Conservation (phyloP, 2,797 vertebrate genomes). For the Cheirogaleus major region DNA sequence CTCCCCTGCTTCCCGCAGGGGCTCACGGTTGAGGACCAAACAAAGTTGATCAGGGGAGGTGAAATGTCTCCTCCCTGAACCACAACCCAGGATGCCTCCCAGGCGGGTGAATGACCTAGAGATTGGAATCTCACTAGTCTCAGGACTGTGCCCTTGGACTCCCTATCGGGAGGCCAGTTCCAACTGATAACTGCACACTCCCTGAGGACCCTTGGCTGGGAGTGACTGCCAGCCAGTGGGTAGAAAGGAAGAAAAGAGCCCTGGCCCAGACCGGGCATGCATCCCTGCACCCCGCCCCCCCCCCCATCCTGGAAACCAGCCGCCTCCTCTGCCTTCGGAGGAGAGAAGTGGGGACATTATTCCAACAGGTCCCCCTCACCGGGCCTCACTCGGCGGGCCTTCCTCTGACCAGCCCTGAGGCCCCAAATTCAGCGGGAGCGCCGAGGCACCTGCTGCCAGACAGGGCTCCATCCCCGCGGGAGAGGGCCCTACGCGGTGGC, state of each 20-base stretch:
- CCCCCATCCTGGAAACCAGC: background rate
- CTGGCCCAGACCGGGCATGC: background rate
- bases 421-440: conserved; percentile 48
- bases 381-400: conserved; percentile 28
- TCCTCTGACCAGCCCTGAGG: conserved; percentile 39
- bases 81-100: background rate
- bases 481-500: conserved; percentile 43
- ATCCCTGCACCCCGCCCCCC: background rate
- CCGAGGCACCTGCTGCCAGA: conserved; percentile 52
- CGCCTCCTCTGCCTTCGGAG: background rate
- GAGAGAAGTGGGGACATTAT: conserved; percentile 10
- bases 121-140: background rate
- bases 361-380: conserved; percentile 70
- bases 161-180: background rate
- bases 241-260: background rate
- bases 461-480: background rate
- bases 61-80: background rate
- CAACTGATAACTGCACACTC: conserved; percentile 2
- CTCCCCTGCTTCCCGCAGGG: background rate
- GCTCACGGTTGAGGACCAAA: background rate
- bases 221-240: background rate
- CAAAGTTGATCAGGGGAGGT: conserved; percentile 52
- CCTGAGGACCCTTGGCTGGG: conserved; percentile 2
- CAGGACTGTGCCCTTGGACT: background rate
- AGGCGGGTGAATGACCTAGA: background rate